Conservation (phyloP, 2,888 invertebrate genomes). For the Nomada goodeniana region DNA sequence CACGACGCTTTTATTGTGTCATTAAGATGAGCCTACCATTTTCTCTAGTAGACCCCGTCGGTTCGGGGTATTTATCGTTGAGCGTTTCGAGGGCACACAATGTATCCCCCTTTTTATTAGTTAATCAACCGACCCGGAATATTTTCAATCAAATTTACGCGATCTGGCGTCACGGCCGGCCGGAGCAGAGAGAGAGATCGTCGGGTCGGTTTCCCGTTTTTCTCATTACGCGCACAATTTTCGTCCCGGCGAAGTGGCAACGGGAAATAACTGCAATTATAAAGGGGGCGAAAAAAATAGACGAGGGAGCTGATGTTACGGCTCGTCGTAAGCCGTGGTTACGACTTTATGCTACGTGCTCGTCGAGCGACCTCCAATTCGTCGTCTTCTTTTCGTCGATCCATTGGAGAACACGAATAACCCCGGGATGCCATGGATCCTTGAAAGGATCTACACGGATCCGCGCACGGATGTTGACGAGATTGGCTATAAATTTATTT, state of each 20-base stretch:
- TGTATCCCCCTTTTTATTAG: slow-evolving; percentile 72
- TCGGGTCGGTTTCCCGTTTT: slow-evolving; percentile 34
- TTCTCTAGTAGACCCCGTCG: slow-evolving; percentile 33
- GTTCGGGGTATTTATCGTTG: slow-evolving; percentile 59
- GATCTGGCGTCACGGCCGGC: slow-evolving; percentile 62
- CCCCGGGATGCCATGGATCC: slow-evolving; percentile 38
- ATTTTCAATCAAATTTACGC: slow-evolving; percentile 79
- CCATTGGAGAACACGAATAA: slow-evolving; percentile 50
- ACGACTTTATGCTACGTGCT: slow-evolving; percentile 82
- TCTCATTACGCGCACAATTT: slow-evolving; percentile 72
- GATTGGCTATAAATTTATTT: slow-evolving; percentile 83
- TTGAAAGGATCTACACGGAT: slow-evolving; percentile 57
- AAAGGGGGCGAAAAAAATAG: slow-evolving; percentile 55
- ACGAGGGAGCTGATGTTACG: slow-evolving; percentile 74
- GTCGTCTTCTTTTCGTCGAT: slow-evolving; percentile 46
- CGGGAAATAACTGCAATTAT: slow-evolving; percentile 68
- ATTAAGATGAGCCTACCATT: slow-evolving; percentile 72
- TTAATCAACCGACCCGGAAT: slow-evolving; percentile 73
- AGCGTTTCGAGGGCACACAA: slow-evolving; percentile 62
- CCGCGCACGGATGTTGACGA: slow-evolving; percentile 75
- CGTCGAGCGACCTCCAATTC: slow-evolving; percentile 71
- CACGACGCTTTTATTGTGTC: slow-evolving; percentile 73
- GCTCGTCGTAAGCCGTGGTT: slow-evolving; percentile 81
- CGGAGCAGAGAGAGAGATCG: slow-evolving; percentile 22
- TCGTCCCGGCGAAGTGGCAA: slow-evolving; percentile 50